Conservation (phyloP, 2,113 vertebrate genomes). For the Nanorana parkeri region DNA sequence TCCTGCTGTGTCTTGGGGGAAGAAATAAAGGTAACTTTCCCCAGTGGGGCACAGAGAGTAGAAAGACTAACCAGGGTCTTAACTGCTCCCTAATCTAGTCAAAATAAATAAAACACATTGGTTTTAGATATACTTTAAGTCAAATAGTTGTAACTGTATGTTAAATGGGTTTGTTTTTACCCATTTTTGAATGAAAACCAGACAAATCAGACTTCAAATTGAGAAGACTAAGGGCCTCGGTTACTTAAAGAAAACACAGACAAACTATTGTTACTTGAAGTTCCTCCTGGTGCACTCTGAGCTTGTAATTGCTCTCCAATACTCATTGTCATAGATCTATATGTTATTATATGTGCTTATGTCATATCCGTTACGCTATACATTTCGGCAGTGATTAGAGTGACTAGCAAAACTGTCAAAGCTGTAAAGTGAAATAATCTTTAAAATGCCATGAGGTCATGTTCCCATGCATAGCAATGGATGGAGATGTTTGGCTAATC, state of each 20-base stretch:
- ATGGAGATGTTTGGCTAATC: too few relatives aligned
- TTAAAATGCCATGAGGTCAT: conserved; percentile 12
- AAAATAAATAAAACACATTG: too few relatives aligned
- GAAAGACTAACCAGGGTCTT: too few relatives aligned
- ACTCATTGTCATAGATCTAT: conserved; percentile 29
- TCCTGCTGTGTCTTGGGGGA: too few relatives aligned
- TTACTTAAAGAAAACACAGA: not conserved
- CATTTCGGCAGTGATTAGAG: not conserved
- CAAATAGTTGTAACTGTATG: too few relatives aligned
- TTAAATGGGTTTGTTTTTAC: too few relatives aligned
- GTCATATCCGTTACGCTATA: conserved; percentile 23
- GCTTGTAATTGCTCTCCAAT: conserved; percentile 21
- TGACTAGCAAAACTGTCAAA: conserved; percentile 9
- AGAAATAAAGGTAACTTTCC: too few relatives aligned
- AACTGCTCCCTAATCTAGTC: too few relatives aligned
- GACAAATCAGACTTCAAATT: not conserved
- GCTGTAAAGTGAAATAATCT: conserved; percentile 28
- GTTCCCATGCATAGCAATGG: conserved; percentile 6
- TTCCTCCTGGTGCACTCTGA: conserved; percentile 12
- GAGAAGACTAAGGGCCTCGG: not conserved
- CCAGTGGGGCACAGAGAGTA: too few relatives aligned
- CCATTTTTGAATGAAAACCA: not conserved
- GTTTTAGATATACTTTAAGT: too few relatives aligned
- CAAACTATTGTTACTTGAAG: conserved; percentile 27
- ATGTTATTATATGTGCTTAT: conserved; percentile 28